Conservation (phyloP, 1,140 invertebrate species). For the Drosophila persimilis region DNA sequence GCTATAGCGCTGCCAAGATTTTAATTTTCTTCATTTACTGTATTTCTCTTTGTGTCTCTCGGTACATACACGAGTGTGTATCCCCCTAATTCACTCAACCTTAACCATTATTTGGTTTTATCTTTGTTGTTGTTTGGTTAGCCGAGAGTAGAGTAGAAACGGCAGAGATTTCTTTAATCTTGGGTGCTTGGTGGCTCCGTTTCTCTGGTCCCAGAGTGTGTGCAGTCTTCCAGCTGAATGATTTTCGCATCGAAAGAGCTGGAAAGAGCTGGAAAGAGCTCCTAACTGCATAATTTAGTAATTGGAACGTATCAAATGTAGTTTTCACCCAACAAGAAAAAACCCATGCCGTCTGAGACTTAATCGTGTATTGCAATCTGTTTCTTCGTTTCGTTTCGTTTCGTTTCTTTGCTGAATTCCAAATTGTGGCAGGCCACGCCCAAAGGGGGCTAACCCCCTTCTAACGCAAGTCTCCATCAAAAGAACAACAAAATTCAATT, state of each 20-base stretch:
- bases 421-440: slow-evolving; percentile 20
- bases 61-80: background rate
- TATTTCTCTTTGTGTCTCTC: slow-evolving; percentile 22
- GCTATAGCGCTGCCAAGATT: slow-evolving; percentile 7
- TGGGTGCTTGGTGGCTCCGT: slow-evolving; percentile 33
- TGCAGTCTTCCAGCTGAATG: slow-evolving; percentile 80
- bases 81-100: slow-evolving; percentile 50
- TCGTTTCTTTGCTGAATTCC: slow-evolving; percentile 32
- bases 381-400: slow-evolving; percentile 33
- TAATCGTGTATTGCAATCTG: slow-evolving; percentile 40
- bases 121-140: slow-evolving; percentile 35
- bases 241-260: slow-evolving; percentile 59
- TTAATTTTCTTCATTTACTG: slow-evolving; percentile 43
- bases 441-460: slow-evolving; percentile 19
- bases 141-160: slow-evolving; percentile 10
- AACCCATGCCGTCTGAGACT: slow-evolving; percentile 1
- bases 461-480: background rate
- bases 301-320: slow-evolving; percentile 82
- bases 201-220: slow-evolving; percentile 40
- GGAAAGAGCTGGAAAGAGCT: slow-evolving; percentile 25
- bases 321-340: slow-evolving; percentile 53
- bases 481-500: slow-evolving; percentile 66
- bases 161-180: slow-evolving; percentile 52
- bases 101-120: slow-evolving; percentile 56
- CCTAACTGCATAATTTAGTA: slow-evolving; percentile 72